Percentiles rank a stretch among this genome's conserved stretches.
Conservation (phyloP, 2,797 vertebrate species). For the Artibeus jamaicensis region DNA sequence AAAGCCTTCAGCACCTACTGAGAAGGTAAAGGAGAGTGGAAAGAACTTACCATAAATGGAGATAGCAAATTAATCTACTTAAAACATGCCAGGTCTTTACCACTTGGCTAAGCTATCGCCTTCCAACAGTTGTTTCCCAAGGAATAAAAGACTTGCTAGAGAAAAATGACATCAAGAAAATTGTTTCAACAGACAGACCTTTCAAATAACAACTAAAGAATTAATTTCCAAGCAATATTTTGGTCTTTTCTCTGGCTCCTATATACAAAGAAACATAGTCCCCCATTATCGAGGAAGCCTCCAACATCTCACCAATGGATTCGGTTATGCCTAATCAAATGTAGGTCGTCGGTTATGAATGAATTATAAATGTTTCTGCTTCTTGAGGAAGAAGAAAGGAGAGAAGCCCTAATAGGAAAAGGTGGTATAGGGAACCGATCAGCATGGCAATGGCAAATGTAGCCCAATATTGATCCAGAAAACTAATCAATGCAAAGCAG, state of each 20-base stretch:
- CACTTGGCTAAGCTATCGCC: constrained; percentile 63
- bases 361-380: background rate
- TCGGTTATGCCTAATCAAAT: background rate
- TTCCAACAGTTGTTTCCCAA: constrained; percentile 47
- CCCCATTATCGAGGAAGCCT: background rate
- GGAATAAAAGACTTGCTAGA: background rate
- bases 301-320: background rate
- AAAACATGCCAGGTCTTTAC: constrained; percentile 45
- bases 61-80: constrained; percentile 28
- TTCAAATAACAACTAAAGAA: background rate
- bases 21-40: background rate
- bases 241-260: background rate
- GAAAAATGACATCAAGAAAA: background rate
- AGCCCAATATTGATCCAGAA: too few relatives aligned
- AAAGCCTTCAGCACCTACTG: background rate
- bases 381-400: background rate
- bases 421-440: too few relatives aligned
- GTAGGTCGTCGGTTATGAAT: background rate
- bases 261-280: background rate
- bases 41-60: background rate
- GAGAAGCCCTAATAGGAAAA: background rate
- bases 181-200: background rate
- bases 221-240: background rate
- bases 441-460: too few relatives aligned
- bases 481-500: too few relatives aligned